Percentiles rank a stretch among this genome's conserved stretches.
Conservation (phyloP, 2,113 vertebrate genomes). For the Hiodon tergisus region DNA sequence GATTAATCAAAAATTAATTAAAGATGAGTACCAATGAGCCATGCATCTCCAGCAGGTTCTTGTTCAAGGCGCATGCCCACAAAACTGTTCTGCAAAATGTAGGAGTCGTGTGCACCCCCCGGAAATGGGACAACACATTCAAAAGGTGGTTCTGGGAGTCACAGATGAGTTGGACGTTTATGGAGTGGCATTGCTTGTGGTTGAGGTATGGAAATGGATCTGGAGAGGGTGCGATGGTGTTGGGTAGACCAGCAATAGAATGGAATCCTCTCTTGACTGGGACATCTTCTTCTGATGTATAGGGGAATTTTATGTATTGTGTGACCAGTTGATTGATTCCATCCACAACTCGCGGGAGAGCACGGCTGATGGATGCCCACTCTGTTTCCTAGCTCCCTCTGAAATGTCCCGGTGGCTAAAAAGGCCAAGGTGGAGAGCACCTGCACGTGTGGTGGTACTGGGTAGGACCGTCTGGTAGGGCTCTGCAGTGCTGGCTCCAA, state of each 20-base stretch:
- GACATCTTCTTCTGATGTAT: conserved; percentile 12
- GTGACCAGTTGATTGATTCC: conserved; percentile 14
- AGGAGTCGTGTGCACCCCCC: too few species aligned
- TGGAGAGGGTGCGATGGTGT: neutral
- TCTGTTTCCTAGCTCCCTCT: conserved; percentile 4
- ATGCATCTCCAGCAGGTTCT: neutral
- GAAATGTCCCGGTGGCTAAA: conserved; percentile 18
- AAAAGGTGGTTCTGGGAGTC: conserved; percentile 13
- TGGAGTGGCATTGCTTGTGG: conserved; percentile 1
- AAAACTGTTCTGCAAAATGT: neutral
- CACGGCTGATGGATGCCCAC: conserved; percentile 5
- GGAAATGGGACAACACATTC: neutral
- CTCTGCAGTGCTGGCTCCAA: conserved; percentile 16
- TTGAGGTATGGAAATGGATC: conserved; percentile 13
- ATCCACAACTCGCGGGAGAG: conserved; percentile 11
- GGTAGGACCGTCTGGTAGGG: conserved; percentile 17
- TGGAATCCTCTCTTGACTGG: conserved; percentile 13
- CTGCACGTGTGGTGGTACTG: conserved; percentile 19
- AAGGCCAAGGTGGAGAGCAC: conserved; percentile 10
- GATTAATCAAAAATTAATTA: conserved; percentile 24
- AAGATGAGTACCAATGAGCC: conserved; percentile 15
- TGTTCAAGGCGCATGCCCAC: conserved; percentile 5
- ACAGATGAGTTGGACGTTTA: conserved; percentile 11
- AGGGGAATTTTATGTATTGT: conserved; percentile 18
- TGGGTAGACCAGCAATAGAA: neutral